Evolutionary conservation across 1,140 invertebrate species (phyloP).

Genomic region (Scaptomyza pallida): DNA sequence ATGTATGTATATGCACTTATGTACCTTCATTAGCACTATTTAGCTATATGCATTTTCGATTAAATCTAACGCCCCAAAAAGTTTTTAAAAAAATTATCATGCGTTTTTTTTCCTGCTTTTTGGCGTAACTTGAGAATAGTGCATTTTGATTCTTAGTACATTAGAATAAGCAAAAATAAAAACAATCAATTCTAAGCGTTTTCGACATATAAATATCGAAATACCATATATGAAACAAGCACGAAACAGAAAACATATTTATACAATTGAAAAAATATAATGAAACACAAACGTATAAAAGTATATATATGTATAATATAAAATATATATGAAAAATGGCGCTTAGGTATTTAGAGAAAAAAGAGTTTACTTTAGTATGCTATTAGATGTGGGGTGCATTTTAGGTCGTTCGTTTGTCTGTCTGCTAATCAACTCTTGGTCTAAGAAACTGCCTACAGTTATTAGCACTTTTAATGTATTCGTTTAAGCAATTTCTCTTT

Average conservation of each 20-base stretch:
- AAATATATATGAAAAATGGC: conserved; percentile 25
- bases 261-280: conserved; percentile 54
- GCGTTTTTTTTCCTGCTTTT: conserved; percentile 12
- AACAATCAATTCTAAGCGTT: conserved; percentile 45
- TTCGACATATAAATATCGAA: conserved; percentile 57
- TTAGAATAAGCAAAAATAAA: conserved; percentile 29
- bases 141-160: conserved; percentile 59
- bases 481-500: conserved; percentile 33
- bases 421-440: conserved; percentile 11
- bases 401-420: conserved; percentile 18
- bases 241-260: conserved; percentile 57
- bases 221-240: conserved; percentile 46
- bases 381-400: conserved; percentile 17
- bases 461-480: conserved; percentile 26
- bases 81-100: conserved; percentile 25
- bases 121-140: conserved; percentile 43
- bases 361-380: conserved; percentile 26
- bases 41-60: conserved; percentile 60
- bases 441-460: conserved; percentile 3
- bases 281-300: conserved; percentile 60
- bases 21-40: conserved; percentile 66
- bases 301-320: conserved; percentile 16
- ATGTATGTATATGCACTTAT: conserved; percentile 38
- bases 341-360: conserved; percentile 49
- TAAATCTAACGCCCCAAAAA: conserved; percentile 44